Evolutionary conservation across 2,888 invertebrate genomes (phyloP).

Genomic region (Athetis lepigone): DNA sequence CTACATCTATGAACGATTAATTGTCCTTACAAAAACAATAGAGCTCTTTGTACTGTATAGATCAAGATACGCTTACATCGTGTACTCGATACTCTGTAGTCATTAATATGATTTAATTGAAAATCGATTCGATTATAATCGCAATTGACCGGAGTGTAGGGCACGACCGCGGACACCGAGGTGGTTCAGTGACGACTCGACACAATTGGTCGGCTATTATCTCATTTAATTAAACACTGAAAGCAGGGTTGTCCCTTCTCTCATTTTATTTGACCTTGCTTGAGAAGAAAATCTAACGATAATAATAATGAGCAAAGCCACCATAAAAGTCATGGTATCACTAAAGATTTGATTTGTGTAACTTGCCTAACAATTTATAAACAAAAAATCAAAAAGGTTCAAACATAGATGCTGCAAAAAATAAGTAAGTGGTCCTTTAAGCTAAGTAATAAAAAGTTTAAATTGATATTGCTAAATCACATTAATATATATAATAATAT

Average conservation of each 20-base stretch:
- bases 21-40: slow-evolving; percentile 32
- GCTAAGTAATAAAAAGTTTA: too few relatives aligned
- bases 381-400: too few relatives aligned
- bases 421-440: too few relatives aligned
- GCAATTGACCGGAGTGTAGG: not conserved
- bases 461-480: too few relatives aligned
- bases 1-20: slow-evolving; percentile 18
- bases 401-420: too few relatives aligned
- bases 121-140: slow-evolving; percentile 23
- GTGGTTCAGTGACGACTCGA: not conserved
- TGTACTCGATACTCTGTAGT: slow-evolving; percentile 20
- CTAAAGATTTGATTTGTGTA: too few relatives aligned
- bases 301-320: too few relatives aligned
- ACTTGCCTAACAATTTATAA: too few relatives aligned
- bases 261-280: too few relatives aligned
- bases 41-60: slow-evolving; percentile 30
- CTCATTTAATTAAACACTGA: not conserved
- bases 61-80: slow-evolving; percentile 35
- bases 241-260: too few relatives aligned
- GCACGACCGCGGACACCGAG: not conserved
- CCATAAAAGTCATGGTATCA: too few relatives aligned
- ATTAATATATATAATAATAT: too few relatives aligned
- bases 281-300: not conserved
- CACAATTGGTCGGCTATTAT: not conserved
- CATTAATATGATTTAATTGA: slow-evolving; percentile 48